A percentile compares a stretch with the other conserved stretches of the same genome.
Evolutionary conservation across 1,140 invertebrate species (phyloP).

Genomic region (Drosophila trapezifrons): DNA sequence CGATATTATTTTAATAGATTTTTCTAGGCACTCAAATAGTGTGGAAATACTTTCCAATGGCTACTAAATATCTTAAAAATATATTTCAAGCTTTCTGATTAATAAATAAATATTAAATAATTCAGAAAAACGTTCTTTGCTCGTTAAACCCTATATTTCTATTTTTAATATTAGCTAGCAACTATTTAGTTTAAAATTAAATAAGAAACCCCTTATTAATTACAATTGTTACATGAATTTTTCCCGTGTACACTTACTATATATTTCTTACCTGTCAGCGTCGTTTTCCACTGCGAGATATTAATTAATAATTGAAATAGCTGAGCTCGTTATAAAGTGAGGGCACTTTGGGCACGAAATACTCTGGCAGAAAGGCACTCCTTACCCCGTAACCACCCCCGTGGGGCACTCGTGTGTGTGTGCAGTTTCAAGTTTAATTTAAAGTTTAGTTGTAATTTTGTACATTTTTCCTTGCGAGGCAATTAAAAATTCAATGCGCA

Average conservation of each 20-base stretch:
- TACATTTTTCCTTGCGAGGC: conserved; percentile 57
- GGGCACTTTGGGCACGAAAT: conserved; percentile 47
- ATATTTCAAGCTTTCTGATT: no score
- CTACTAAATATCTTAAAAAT: no score
- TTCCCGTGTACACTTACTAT: background rate
- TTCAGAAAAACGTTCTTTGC: no score
- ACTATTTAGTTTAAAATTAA: no score
- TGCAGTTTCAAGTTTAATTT: conserved; percentile 65
- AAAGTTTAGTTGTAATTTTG: conserved; percentile 71
- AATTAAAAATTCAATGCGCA: conserved; percentile 78
- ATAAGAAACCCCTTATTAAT: no score
- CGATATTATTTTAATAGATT: no score
- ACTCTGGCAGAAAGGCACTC: background rate
- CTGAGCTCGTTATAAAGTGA: conserved; percentile 55
- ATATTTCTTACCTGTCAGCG: conserved; percentile 12
- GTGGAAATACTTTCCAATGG: no score
- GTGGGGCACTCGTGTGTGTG: conserved; percentile 18
- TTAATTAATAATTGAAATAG: conserved; percentile 80
- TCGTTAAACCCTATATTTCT: no score
- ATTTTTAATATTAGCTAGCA: no score
- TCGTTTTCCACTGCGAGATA: conserved; percentile 56
- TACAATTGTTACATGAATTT: no score
- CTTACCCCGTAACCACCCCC: conserved; percentile 3
- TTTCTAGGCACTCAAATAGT: no score
- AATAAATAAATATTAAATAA: no score